Evolutionary conservation across 1,140 invertebrate species (phyloP).

Genomic region (Pseudomyrmex sp.): DNA sequence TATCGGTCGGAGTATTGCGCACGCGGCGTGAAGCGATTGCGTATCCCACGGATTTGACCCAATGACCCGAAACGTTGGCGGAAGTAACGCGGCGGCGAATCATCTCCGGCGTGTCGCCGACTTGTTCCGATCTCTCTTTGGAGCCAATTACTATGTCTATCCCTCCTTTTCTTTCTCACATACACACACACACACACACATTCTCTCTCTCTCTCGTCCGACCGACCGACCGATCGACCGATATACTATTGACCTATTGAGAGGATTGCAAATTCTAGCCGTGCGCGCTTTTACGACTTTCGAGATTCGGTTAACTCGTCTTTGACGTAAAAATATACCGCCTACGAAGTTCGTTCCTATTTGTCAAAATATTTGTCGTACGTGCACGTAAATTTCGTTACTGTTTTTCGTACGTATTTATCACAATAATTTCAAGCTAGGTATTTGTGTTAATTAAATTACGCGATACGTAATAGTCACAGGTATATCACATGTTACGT

Average conservation of each 20-base stretch:
- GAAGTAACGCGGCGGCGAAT: constrained; percentile 31
- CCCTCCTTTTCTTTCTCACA: no score
- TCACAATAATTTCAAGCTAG: not conserved
- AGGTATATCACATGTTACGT: no score
- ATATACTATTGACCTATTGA: not conserved
- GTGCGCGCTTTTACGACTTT: not conserved
- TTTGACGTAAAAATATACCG: not conserved
- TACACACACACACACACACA: no score
- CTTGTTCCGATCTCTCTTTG: constrained; percentile 24
- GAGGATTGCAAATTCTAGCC: not conserved
- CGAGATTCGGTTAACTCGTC: not conserved
- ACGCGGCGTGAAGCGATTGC: not conserved
- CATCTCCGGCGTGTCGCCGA: constrained; percentile 4
- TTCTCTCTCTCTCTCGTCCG: no score
- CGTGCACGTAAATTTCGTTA: no score
- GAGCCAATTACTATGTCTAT: constrained; percentile 19
- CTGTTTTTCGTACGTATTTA: no score
- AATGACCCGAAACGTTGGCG: constrained; percentile 33
- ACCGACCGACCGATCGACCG: not conserved
- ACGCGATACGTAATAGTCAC: no score
- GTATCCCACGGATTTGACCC: constrained; percentile 39
- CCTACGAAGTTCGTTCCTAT: not conserved
- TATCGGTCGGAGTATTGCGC: not conserved
- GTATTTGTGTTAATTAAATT: no score
- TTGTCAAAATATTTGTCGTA: not conserved